A percentile compares a stretch with the other conserved stretches of the same genome.
phyloP scores from a whole-genome alignment of 2,888 invertebrate species.

The Cheilosia soror region DNA sequence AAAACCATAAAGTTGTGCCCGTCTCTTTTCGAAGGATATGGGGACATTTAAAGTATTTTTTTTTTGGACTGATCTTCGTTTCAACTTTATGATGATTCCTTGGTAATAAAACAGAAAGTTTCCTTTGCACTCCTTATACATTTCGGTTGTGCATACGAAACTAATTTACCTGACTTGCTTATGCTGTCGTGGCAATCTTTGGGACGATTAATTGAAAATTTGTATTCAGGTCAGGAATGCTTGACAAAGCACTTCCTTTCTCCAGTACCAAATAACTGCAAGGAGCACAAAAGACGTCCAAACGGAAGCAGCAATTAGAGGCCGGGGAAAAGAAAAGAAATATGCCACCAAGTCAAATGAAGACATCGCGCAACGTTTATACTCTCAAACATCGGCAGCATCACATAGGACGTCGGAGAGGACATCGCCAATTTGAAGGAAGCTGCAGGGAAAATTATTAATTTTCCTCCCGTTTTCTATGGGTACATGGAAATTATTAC shows the following conservation, averaged over 20 bases:
- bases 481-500: constrained; percentile 69
- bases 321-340: constrained; percentile 42
- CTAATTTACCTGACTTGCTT: constrained; percentile 64
- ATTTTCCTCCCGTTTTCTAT: constrained; percentile 49
- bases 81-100: constrained; percentile 51
- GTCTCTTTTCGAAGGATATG: constrained; percentile 58
- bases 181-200: constrained; percentile 46
- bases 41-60: constrained; percentile 62
- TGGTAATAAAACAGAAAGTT: background rate
- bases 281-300: constrained; percentile 27
- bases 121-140: background rate
- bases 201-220: constrained; percentile 73
- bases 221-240: constrained; percentile 70
- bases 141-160: constrained; percentile 67
- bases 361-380: constrained; percentile 47
- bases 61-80: constrained; percentile 7
- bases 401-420: constrained; percentile 4
- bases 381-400: constrained; percentile 9
- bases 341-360: constrained; percentile 71
- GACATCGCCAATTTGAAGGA: constrained; percentile 35
- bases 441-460: constrained; percentile 60
- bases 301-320: background rate
- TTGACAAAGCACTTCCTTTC: constrained; percentile 65
- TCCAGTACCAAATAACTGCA: constrained; percentile 29
- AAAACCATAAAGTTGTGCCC: constrained; percentile 69